Conservation (phyloP, 2,797 vertebrate species). For the Catharus ustulatus region DNA sequence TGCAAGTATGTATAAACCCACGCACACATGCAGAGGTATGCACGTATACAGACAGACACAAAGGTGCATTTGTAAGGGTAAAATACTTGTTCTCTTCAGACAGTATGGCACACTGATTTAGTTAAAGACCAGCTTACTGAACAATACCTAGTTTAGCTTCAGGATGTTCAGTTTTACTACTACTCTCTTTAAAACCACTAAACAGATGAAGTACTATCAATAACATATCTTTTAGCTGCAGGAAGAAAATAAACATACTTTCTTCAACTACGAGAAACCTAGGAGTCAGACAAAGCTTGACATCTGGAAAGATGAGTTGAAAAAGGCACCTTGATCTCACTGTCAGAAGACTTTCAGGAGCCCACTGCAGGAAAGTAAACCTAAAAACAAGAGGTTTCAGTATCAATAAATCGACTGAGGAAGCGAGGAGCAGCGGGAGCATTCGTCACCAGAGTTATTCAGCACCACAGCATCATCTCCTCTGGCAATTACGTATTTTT, state of each 20-base stretch:
- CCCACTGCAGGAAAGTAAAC: background rate
- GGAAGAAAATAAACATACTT: background rate
- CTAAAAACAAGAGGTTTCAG: background rate
- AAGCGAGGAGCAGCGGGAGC: accelerated
- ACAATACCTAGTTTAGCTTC: background rate
- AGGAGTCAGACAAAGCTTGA: background rate
- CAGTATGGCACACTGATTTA: accelerated
- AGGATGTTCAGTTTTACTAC: background rate
- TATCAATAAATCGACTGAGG: accelerated
- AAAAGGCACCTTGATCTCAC: background rate
- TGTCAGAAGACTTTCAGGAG: no score
- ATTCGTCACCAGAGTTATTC: accelerated
- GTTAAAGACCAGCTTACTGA: background rate
- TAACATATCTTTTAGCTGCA: background rate
- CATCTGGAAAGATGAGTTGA: no score
- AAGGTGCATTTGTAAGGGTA: background rate
- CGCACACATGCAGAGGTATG: accelerated
- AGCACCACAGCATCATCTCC: accelerated
- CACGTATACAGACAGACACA: accelerated
- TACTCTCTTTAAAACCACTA: background rate
- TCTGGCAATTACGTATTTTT: accelerated
- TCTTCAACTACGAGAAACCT: background rate
- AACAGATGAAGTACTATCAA: background rate
- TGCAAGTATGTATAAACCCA: background rate
- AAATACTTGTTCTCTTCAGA: background rate